phyloP scores from a whole-genome alignment of 2,888 invertebrate species.

The Thereva nobilitata region DNA sequence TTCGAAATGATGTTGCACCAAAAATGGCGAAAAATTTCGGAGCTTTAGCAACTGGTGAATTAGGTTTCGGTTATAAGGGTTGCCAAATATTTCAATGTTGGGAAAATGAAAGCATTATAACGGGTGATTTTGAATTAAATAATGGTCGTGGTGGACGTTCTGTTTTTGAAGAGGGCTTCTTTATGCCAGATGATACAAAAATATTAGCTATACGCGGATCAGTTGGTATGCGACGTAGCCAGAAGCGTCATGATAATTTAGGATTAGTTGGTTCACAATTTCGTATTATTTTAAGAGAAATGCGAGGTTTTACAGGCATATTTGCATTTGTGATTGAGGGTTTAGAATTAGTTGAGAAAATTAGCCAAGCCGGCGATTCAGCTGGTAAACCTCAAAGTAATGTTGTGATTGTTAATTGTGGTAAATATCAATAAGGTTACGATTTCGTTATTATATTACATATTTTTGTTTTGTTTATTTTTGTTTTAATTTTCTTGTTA shows the following conservation, averaged over 20 bases:
- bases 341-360: slow-evolving; percentile 76
- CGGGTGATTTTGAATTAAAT: slow-evolving; percentile 79
- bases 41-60: slow-evolving; percentile 71
- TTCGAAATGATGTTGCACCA: slow-evolving; percentile 76
- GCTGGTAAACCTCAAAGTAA: slow-evolving; percentile 77
- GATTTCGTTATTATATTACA: background rate
- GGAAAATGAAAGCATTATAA: slow-evolving; percentile 80
- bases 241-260: slow-evolving; percentile 76
- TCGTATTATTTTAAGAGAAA: slow-evolving; percentile 78
- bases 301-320: slow-evolving; percentile 81
- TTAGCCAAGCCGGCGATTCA: slow-evolving; percentile 76
- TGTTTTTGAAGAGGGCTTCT: slow-evolving; percentile 75
- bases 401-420: slow-evolving; percentile 74
- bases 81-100: slow-evolving; percentile 82
- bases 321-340: slow-evolving; percentile 82
- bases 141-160: slow-evolving; percentile 80
- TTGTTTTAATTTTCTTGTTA: slow-evolving; percentile 2
- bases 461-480: slow-evolving; percentile 5
- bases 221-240: slow-evolving; percentile 80
- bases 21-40: slow-evolving; percentile 82
- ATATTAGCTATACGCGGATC: slow-evolving; percentile 75
- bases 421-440: slow-evolving; percentile 65
- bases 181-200: slow-evolving; percentile 81
- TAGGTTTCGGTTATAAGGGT: slow-evolving; percentile 77
- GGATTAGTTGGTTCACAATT: slow-evolving; percentile 86